Conservation (phyloP, 2,888 invertebrate species). For the Meteorus colon region DNA sequence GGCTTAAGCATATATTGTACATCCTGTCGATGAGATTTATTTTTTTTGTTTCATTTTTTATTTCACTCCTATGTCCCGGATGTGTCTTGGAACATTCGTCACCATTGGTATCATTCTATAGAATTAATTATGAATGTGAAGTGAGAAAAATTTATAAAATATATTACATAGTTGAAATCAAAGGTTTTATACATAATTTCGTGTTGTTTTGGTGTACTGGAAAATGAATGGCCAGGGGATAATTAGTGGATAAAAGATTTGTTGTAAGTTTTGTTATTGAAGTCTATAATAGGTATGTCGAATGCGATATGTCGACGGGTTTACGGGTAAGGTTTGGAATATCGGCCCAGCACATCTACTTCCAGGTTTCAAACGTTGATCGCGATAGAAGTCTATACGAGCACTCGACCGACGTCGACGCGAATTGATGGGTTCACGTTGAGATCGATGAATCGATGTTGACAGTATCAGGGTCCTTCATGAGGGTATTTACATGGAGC, state of each 20-base stretch:
- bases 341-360: conserved; percentile 30
- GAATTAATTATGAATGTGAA: no score
- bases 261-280: neutral
- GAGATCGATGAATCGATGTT: conserved; percentile 38
- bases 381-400: conserved; percentile 31
- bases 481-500: conserved; percentile 24
- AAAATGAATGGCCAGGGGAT: neutral
- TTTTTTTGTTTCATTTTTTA: conserved; percentile 28
- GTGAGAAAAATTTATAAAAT: no score
- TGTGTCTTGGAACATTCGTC: conserved; percentile 1
- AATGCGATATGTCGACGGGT: neutral
- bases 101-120: neutral
- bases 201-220: no score
- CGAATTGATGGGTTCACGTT: conserved; percentile 38
- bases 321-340: conserved; percentile 8
- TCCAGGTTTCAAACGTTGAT: conserved; percentile 30
- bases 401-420: conserved; percentile 28
- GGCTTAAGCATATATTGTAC: conserved; percentile 45
- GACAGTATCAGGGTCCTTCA: conserved; percentile 30
- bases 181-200: no score
- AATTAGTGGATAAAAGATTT: conserved; percentile 6
- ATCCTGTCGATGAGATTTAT: conserved; percentile 42
- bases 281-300: neutral
- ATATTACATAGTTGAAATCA: no score
- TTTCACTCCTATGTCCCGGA: conserved; percentile 28